Evolutionary conservation across 2,888 invertebrate species (phyloP), one percentile per base, ranked within the genome.

Genomic region (Synergus gifuensis): DNA sequence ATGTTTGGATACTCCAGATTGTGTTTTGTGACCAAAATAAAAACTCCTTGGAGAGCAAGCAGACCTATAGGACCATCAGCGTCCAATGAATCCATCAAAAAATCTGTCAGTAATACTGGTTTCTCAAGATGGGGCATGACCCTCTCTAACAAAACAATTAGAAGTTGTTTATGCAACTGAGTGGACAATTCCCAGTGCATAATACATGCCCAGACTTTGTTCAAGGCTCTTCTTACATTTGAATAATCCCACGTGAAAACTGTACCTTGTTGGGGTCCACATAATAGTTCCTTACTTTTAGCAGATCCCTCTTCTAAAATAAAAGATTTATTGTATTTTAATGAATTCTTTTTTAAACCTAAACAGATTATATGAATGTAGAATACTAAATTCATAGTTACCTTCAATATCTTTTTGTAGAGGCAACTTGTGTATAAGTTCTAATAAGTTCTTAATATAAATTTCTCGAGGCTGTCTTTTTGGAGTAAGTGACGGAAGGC

Each of bases 1-100:
- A 99, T 97, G 91, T 98, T 96, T 0, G 99, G 98, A 93, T 98
- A 98, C 88, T 98, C 97, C 93, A 99, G 95, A 93, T 99, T 98
- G 93, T 98, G 96, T 82, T 96, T 95, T 84, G 97, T 96, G 81
- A 99, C 97, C 84, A 99, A 94, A 76, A 96, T 95, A 90, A 98
- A 96, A 78, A 99, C 95, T 28, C 98, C 98, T 91, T 98, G 98
- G 14, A 99, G 93, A 0, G 98, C 98, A 77, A 99, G 93, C 89
- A 99, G 94, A 90, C 98, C 97, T 82, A 98, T 95, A 0, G 97
- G 95, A 9, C 98, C 98, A 86, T 98, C 96, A 69, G 96, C 94
- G 89, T 98, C 96, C 84, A 98, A 94, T 1, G 98, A 97, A 88
- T 97, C 96, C 94, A 98, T 97, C 36, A 99, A 94, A 93, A 98